Percentiles rank a stretch among this genome's conserved stretches.
phyloP scores from a whole-genome alignment of 2,113 vertebrate species.

The human (Homo sapiens) region DNA sequence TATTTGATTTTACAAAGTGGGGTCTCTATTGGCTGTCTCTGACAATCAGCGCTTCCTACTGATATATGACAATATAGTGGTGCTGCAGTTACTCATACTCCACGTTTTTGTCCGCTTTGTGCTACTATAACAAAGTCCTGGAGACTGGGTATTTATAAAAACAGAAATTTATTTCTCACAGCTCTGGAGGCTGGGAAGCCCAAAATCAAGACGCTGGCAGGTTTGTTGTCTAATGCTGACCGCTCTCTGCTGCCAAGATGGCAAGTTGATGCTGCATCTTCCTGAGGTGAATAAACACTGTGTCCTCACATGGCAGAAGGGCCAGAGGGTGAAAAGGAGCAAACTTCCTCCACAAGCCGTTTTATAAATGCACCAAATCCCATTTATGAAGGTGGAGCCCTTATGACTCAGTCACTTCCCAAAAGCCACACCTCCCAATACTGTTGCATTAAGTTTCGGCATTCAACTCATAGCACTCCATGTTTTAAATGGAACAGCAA shows the following conservation, averaged over 20 bases:
- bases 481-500: not conserved
- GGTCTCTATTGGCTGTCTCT: not conserved
- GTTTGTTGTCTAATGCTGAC: not conserved
- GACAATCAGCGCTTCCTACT: not conserved
- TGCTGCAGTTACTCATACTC: not conserved
- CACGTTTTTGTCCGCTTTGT: not conserved
- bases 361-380: not conserved
- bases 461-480: not conserved
- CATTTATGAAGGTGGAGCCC: not conserved
- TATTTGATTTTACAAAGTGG: not conserved
- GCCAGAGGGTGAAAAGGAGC: not conserved
- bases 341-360: not conserved
- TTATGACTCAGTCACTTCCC: not conserved
- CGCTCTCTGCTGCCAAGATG: not conserved
- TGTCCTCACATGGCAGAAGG: not conserved
- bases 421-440: not conserved
- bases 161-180: not conserved
- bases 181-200: not conserved
- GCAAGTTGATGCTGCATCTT: not conserved
- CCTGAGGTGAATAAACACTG: not conserved
- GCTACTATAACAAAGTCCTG: not conserved
- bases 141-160: not conserved
- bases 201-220: not conserved
- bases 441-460: not conserved
- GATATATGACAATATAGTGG: not conserved